Percentiles rank a stretch among this genome's conserved stretches.
Evolutionary conservation across 2,888 invertebrate species (phyloP).

Genomic region (Conchocele bisecta): DNA sequence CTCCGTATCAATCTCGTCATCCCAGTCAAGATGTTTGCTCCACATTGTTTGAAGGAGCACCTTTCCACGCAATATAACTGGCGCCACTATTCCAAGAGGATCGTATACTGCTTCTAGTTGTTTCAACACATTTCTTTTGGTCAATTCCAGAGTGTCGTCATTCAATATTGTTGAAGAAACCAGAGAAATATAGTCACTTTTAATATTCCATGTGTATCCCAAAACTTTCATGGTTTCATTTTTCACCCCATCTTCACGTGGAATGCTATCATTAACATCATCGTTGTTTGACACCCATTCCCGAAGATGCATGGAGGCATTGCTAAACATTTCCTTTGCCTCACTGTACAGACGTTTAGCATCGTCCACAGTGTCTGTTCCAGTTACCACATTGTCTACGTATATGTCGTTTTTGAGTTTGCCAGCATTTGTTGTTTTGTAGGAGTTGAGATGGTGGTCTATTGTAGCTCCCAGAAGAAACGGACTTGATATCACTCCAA

Average conservation of each 20-base stretch:
- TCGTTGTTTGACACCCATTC: constrained; percentile 24
- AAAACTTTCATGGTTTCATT: constrained; percentile 7
- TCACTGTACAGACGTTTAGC: constrained; percentile 7
- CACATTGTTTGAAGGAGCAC: constrained; percentile 17
- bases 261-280: neutral
- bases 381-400: neutral
- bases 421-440: neutral
- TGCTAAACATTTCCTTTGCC: constrained; percentile 11
- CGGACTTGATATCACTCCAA: neutral
- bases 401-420: neutral
- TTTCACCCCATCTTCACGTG: neutral
- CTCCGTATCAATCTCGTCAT: constrained; percentile 2
- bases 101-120: constrained; percentile 18
- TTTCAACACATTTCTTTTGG: constrained; percentile 20
- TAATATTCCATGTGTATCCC: constrained; percentile 11
- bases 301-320: constrained; percentile 18
- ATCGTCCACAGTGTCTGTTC: neutral
- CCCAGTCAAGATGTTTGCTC: constrained; percentile 21
- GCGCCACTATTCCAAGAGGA: constrained; percentile 9
- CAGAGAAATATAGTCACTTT: constrained; percentile 15
- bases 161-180: neutral
- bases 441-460: neutral
- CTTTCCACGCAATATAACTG: constrained; percentile 9
- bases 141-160: neutral
- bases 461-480: constrained; percentile 1